Evolutionary conservation across 2,113 vertebrate species (phyloP).

Genomic region (Cyanoderma ruficeps): DNA sequence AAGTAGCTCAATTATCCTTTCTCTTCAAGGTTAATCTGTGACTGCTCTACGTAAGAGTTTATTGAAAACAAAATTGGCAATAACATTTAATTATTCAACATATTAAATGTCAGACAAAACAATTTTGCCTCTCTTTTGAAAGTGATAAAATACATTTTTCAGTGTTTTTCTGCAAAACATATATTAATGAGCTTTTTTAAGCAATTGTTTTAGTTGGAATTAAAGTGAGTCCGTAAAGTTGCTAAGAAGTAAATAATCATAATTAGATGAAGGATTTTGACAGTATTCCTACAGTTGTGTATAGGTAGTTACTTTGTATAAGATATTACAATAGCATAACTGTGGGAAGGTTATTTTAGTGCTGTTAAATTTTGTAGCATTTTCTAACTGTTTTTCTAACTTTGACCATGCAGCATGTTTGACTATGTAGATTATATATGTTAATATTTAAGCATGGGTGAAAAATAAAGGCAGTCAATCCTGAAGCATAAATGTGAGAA

Average conservation of each 20-base stretch:
- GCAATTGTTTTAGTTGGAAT: background rate
- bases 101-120: background rate
- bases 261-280: constrained; percentile 15
- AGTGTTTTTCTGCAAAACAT: background rate
- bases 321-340: background rate
- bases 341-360: background rate
- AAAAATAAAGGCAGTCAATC: constrained; percentile 7
- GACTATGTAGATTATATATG: background rate
- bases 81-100: background rate
- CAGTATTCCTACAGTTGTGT: background rate
- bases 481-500: background rate
- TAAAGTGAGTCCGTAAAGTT: background rate
- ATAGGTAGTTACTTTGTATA: background rate
- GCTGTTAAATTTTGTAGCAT: background rate
- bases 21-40: background rate
- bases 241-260: background rate
- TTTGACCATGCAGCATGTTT: background rate
- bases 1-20: background rate
- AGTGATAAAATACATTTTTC: background rate
- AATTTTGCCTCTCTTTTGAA: background rate
- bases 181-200: background rate
- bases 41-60: background rate
- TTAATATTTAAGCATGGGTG: constrained; percentile 13
- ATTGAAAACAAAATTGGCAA: background rate
- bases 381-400: background rate